Percentiles rank a stretch among this genome's conserved stretches.
These are phyloP conservation scores for Corapipo altera DNA, from an alignment of 2,113 vertebrate species.

Conservation along the genomic window DNA sequence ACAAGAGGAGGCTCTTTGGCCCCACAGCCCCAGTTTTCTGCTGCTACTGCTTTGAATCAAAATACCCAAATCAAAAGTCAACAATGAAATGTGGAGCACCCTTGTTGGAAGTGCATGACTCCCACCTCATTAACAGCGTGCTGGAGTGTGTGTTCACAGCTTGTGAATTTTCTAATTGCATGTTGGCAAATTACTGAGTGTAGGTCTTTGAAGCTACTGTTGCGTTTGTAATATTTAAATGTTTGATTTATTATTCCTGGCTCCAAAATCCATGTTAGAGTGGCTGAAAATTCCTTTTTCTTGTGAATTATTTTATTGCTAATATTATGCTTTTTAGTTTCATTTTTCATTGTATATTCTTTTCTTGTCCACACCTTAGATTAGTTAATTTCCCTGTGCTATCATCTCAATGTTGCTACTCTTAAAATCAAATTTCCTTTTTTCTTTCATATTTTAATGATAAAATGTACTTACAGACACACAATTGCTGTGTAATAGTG, in stretches of 20 bases:
- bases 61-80: not conserved
- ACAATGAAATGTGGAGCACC: not conserved
- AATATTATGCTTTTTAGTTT: not conserved
- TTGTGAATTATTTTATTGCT: not conserved
- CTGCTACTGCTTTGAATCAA: not conserved
- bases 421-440: slow-evolving; percentile 40
- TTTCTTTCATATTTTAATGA: not conserved
- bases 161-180: not conserved
- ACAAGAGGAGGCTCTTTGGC: not conserved
- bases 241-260: not conserved
- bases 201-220: not conserved
- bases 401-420: not conserved
- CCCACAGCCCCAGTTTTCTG: not conserved
- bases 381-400: not conserved
- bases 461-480: not conserved
- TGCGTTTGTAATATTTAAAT: not conserved
- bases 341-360: not conserved
- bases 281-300: not conserved
- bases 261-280: not conserved
- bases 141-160: not conserved
- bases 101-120: not conserved
- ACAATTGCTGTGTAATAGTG: not conserved
- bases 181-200: slow-evolving; percentile 6
- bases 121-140: not conserved
- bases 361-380: not conserved